phyloP scores from a whole-genome alignment of 1,140 invertebrate genomes.

The Cydia splendana region DNA sequence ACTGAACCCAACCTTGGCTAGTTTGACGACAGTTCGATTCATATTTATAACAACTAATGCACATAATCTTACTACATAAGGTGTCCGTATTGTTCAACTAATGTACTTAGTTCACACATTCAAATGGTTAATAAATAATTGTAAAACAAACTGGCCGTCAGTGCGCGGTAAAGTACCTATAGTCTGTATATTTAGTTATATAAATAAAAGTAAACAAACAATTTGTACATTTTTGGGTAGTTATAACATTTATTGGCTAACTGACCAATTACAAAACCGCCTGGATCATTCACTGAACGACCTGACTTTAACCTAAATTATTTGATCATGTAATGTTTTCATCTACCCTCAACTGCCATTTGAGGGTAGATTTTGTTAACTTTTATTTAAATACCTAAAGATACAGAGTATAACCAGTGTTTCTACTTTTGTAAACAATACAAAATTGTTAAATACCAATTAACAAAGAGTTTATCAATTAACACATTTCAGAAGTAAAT shows the following conservation, averaged over 20 bases:
- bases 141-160: neutral
- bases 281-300: too few relatives aligned
- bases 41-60: neutral
- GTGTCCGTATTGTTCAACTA: neutral
- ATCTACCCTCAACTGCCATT: too few relatives aligned
- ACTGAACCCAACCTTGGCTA: neutral
- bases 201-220: too few relatives aligned
- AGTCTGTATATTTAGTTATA: too few relatives aligned
- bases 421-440: neutral
- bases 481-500: slow-evolving; percentile 3
- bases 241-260: too few relatives aligned
- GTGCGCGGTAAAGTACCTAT: neutral
- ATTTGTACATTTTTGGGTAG: too few relatives aligned
- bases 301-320: too few relatives aligned
- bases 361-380: too few relatives aligned
- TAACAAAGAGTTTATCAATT: slow-evolving; percentile 7
- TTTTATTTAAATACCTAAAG: too few relatives aligned
- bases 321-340: too few relatives aligned
- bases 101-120: neutral
- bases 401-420: neutral
- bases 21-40: neutral
- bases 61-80: neutral
- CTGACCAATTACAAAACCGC: too few relatives aligned
- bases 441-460: neutral
- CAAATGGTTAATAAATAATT: neutral